Conservation (phyloP, 64 coral and sea anemone species). For the Orbicella faveolata region DNA sequence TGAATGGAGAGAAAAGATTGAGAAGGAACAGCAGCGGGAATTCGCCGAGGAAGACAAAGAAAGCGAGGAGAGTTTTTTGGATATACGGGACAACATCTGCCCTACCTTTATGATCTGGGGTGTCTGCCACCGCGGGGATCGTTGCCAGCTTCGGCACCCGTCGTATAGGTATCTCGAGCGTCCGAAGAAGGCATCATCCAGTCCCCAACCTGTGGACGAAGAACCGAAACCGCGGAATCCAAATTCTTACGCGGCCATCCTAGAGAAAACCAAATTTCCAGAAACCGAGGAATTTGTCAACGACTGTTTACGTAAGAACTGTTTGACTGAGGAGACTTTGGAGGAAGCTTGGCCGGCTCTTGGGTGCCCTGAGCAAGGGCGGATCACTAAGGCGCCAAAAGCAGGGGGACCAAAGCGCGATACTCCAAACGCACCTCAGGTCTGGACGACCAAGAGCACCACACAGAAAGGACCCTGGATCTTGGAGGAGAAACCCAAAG, state of each 20-base stretch:
- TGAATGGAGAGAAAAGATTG: background rate
- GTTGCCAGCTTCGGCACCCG: slow-evolving; percentile 28
- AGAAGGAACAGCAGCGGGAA: background rate
- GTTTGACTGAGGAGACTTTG: background rate
- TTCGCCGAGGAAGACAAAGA: background rate
- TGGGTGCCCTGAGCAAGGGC: background rate
- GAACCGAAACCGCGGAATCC: slow-evolving; percentile 4
- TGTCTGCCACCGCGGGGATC: slow-evolving; percentile 22
- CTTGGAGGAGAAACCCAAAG: background rate
- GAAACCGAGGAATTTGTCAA: slow-evolving; percentile 3
- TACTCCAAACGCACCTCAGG: background rate
- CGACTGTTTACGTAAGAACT: background rate
- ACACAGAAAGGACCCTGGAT: background rate
- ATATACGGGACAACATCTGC: slow-evolving; percentile 11
- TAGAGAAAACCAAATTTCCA: background rate
- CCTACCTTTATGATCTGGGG: slow-evolving; percentile 48
- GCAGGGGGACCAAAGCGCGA: background rate
- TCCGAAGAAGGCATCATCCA: background rate
- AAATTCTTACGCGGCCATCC: slow-evolving; percentile 21
- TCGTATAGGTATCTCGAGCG: slow-evolving; percentile 21
- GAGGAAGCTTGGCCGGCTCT: slow-evolving; percentile 30
- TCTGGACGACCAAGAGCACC: background rate
- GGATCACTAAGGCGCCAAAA: background rate
- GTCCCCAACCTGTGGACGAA: background rate
- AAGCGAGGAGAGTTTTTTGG: background rate